phyloP scores from a whole-genome alignment of 2,888 invertebrate species.

The Amiota minor region DNA sequence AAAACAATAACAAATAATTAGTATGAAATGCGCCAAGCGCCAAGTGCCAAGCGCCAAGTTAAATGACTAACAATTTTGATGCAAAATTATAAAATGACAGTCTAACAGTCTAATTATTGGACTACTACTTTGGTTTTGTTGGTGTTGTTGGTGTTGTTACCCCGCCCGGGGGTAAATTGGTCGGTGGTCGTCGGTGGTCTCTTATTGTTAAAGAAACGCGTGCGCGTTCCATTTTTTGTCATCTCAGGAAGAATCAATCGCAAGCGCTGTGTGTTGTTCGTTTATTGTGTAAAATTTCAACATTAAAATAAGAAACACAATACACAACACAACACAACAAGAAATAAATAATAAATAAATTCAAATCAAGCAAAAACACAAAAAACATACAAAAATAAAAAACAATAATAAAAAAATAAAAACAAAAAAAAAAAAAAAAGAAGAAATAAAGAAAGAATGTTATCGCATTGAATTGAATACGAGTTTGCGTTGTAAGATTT shows the following conservation, averaged over 20 bases:
- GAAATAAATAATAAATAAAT: not conserved
- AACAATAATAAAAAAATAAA: not conserved
- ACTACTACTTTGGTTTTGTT: too few species aligned
- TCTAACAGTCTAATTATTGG: too few species aligned
- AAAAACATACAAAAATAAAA: not conserved
- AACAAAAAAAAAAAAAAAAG: slow-evolving; percentile 15
- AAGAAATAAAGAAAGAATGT: slow-evolving; percentile 29
- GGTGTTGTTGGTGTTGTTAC: too few species aligned
- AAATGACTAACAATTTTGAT: too few species aligned
- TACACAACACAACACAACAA: not conserved
- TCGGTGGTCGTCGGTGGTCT: too few species aligned
- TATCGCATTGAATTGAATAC: slow-evolving; percentile 34
- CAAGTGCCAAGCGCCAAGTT: too few species aligned
- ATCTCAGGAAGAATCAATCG: not conserved
- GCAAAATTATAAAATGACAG: too few species aligned
- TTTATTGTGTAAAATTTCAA: not conserved
- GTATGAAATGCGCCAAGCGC: too few species aligned
- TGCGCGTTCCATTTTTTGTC: too few species aligned
- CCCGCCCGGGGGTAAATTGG: too few species aligned
- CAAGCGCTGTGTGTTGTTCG: not conserved
- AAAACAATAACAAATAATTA: too few species aligned
- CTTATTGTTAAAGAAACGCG: too few species aligned
- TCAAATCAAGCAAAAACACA: not conserved
- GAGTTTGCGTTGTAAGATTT: slow-evolving; percentile 35
- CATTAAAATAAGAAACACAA: not conserved